A percentile compares a stretch with the other conserved stretches of the same genome.
These are phyloP conservation scores for Suncus etruscus DNA, from an alignment of 2,113 vertebrate genomes.

Conservation along the genomic window DNA sequence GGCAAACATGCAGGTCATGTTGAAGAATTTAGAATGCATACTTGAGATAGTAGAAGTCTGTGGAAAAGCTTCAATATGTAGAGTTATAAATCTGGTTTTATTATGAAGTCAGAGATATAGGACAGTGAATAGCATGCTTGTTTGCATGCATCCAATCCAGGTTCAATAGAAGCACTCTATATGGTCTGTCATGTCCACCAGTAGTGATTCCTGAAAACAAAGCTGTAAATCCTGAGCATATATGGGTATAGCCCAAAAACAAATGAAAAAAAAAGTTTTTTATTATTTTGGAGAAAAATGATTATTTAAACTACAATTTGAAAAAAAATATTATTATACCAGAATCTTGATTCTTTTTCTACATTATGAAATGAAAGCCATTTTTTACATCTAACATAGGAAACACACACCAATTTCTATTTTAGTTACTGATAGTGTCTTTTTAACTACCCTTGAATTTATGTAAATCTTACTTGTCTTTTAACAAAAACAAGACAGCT, in stretches of 20 bases:
- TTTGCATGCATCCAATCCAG: too few species aligned
- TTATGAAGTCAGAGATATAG: neutral
- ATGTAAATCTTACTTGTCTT: slow-evolving; percentile 74
- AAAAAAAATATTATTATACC: neutral
- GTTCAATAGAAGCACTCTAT: too few species aligned
- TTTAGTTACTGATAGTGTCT: slow-evolving; percentile 9
- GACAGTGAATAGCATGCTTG: too few species aligned
- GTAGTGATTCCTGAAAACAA: too few species aligned
- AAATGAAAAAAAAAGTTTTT: too few species aligned
- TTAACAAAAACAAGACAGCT: slow-evolving; percentile 52
- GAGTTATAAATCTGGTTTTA: slow-evolving; percentile 9
- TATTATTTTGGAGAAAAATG: neutral
- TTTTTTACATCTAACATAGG: slow-evolving; percentile 16
- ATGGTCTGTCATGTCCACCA: too few species aligned
- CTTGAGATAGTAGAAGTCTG: neutral
- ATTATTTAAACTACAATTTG: neutral
- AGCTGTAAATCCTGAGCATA: too few species aligned
- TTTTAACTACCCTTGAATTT: slow-evolving; percentile 67
- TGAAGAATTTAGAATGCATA: neutral
- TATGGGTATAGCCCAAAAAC: too few species aligned
- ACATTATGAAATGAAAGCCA: slow-evolving; percentile 44
- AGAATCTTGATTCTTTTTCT: neutral
- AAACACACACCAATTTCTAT: slow-evolving; percentile 40
- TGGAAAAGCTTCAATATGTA: neutral
- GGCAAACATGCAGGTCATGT: neutral